A percentile compares a stretch with the other conserved stretches of the same genome.
phyloP scores from a whole-genome alignment of 2,888 invertebrate species.

The Drosophila cognata region DNA sequence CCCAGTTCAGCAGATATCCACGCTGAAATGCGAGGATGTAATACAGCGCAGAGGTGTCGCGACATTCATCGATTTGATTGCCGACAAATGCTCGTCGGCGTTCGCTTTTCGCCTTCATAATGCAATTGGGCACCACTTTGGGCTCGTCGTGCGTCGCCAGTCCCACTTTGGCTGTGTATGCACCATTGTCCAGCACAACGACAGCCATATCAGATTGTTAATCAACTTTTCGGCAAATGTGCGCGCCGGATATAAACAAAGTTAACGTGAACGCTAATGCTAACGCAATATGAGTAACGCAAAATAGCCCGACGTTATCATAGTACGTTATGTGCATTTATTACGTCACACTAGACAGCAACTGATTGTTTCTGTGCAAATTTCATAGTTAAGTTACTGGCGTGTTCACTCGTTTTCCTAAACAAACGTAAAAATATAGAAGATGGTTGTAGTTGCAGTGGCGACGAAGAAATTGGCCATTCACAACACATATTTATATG shows the following conservation, averaged over 20 bases:
- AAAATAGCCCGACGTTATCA: background rate
- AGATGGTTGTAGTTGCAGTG: background rate
- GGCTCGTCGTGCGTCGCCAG: slow-evolving; percentile 89
- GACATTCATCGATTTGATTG: slow-evolving; percentile 97
- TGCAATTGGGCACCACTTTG: slow-evolving; percentile 95
- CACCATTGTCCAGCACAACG: slow-evolving; percentile 94
- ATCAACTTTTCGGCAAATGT: slow-evolving; percentile 1
- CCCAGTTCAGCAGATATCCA: slow-evolving; percentile 98
- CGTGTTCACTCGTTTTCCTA: background rate
- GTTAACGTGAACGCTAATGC: background rate
- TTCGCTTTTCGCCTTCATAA: slow-evolving; percentile 99
- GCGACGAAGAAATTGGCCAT: background rate
- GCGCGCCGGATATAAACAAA: slow-evolving; percentile 19
- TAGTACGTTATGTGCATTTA: background rate
- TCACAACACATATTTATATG: background rate
- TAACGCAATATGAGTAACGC: slow-evolving; percentile 6
- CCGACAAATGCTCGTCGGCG: slow-evolving; percentile 96
- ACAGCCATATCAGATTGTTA: slow-evolving; percentile 46
- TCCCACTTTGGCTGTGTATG: slow-evolving; percentile 94
- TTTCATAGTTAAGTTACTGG: background rate
- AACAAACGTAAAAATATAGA: background rate
- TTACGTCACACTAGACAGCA: background rate
- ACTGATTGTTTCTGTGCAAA: background rate
- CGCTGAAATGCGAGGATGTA: slow-evolving; percentile 97
- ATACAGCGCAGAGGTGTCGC: slow-evolving; percentile 97